Percentiles rank a stretch among this genome's conserved stretches.
Conservation (phyloP, 1,140 invertebrate species). For the Hylaeus anthracinus region DNA sequence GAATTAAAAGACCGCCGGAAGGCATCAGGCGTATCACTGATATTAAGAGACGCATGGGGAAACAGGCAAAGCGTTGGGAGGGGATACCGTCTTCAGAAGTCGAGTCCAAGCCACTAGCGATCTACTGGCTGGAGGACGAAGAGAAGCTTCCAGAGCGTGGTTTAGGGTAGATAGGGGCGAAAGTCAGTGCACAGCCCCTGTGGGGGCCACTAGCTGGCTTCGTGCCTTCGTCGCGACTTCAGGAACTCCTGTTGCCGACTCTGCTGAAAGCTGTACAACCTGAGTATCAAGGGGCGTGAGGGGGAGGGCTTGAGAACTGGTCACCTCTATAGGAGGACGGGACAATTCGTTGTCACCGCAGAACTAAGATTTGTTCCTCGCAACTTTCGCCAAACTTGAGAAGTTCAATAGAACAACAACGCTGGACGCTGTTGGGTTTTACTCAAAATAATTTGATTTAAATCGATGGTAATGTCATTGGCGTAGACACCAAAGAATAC, state of each 20-base stretch:
- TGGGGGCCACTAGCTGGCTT: conserved; percentile 76
- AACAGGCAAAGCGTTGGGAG: conserved; percentile 11
- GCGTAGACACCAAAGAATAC: no score
- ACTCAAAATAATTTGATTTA: background rate
- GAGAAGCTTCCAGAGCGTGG: conserved; percentile 57
- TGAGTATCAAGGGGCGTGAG: conserved; percentile 18
- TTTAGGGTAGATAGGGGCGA: conserved; percentile 70
- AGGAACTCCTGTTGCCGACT: conserved; percentile 74
- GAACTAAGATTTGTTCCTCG: conserved; percentile 47
- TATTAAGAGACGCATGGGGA: conserved; percentile 38
- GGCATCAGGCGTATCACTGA: conserved; percentile 42
- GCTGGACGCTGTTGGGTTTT: background rate
- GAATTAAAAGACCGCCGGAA: conserved; percentile 44
- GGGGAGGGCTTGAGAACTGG: conserved; percentile 39
- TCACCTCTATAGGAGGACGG: conserved; percentile 38
- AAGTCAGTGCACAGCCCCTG: conserved; percentile 77
- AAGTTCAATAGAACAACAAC: conserved; percentile 13
- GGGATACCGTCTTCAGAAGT: conserved; percentile 49
- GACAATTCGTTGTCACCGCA: conserved; percentile 51
- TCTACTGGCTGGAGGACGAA: conserved; percentile 44
- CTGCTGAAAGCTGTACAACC: conserved; percentile 71
- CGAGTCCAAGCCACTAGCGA: conserved; percentile 54
- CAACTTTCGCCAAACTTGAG: conserved; percentile 6
- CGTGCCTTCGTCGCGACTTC: conserved; percentile 73
- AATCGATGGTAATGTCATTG: no score